Evolutionary conservation across 2,113 vertebrate genomes (phyloP).

Genomic region (Romanogobio albipinnatus): DNA sequence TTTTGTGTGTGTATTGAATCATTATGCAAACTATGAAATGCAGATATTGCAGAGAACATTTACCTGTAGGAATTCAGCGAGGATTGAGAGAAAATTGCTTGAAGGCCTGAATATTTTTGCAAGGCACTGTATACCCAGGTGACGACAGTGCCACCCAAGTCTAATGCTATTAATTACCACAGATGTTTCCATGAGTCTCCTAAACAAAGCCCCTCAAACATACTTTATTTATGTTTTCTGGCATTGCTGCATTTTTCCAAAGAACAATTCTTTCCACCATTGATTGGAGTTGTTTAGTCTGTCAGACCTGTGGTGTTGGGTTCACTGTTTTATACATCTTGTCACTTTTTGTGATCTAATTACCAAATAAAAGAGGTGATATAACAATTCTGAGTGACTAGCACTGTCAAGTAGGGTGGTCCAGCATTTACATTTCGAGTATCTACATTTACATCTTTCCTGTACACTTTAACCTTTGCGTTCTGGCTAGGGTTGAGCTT

Average conservation of each 20-base stretch:
- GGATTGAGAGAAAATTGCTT: constrained; percentile 16
- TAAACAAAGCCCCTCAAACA: constrained; percentile 67
- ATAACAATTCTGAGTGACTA: constrained; percentile 67
- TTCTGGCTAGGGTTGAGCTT: constrained; percentile 61
- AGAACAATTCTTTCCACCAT: constrained; percentile 81
- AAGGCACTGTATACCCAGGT: constrained; percentile 66
- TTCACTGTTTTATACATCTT: constrained; percentile 85
- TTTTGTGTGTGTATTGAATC: not conserved
- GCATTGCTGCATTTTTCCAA: constrained; percentile 75
- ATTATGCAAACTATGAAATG: not conserved
- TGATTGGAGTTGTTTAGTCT: constrained; percentile 90
- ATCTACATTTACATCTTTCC: constrained; percentile 54
- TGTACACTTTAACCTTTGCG: constrained; percentile 15
- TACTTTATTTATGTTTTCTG: constrained; percentile 80
- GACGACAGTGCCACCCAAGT: constrained; percentile 73
- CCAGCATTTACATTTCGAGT: constrained; percentile 80
- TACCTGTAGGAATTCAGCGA: not conserved
- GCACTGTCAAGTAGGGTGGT: constrained; percentile 88
- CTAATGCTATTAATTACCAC: constrained; percentile 74
- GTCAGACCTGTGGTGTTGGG: constrained; percentile 77
- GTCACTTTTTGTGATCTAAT: constrained; percentile 83
- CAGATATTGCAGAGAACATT: not conserved
- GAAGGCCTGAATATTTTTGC: constrained; percentile 52
- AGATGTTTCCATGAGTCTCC: constrained; percentile 75
- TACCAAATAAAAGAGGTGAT: constrained; percentile 73